These are phyloP conservation scores for Tiliacea citrago DNA, from an alignment of 2,888 invertebrate species.

Conservation along the genomic window DNA sequence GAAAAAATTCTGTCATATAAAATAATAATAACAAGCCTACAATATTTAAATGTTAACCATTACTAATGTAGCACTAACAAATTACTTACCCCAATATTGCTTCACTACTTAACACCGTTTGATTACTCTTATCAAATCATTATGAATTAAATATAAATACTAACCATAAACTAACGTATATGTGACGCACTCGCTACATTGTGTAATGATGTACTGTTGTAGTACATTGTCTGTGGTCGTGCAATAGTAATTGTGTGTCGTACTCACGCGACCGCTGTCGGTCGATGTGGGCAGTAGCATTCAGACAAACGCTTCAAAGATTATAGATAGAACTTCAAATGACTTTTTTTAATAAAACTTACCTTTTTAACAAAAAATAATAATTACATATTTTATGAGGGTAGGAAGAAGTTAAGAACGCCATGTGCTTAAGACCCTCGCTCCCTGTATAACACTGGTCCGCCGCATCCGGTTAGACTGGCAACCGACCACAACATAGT, in stretches of 20 bases:
- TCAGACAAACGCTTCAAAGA: conserved; percentile 40
- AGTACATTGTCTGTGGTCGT: conserved; percentile 31
- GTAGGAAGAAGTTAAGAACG: not conserved
- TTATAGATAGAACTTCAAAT: not conserved
- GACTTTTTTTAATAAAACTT: not conserved
- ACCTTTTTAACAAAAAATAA: not conserved
- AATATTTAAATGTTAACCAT: not conserved
- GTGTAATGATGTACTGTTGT: not conserved
- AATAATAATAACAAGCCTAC: not conserved
- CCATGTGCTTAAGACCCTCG: too few relatives aligned
- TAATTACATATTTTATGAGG: not conserved
- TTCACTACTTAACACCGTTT: not conserved
- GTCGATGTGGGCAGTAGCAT: conserved; percentile 72
- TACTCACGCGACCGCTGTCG: conserved; percentile 71
- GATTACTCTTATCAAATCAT: not conserved
- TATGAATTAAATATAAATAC: not conserved
- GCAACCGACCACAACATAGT: not conserved
- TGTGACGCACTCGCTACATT: conserved; percentile 21
- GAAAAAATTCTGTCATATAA: not conserved
- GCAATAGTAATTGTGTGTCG: conserved; percentile 65
- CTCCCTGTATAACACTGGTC: too few relatives aligned
- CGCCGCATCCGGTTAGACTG: not conserved
- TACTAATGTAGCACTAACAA: not conserved
- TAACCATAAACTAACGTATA: not conserved
- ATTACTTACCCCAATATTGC: not conserved